Conservation (phyloP, 2,113 vertebrate genomes). For the Antechinus stuartii region DNA sequence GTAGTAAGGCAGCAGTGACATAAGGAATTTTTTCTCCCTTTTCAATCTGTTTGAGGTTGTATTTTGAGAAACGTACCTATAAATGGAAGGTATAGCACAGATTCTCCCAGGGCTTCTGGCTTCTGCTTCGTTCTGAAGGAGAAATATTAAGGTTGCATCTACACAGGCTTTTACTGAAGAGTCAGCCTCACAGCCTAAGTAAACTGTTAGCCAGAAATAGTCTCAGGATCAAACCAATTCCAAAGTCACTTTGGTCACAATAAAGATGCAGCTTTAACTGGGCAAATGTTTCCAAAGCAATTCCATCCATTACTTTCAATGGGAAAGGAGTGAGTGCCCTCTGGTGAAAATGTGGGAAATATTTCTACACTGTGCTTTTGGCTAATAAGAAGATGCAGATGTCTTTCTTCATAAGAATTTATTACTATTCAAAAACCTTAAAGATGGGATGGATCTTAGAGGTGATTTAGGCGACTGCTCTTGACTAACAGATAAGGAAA, state of each 20-base stretch:
- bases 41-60: constrained; percentile 52
- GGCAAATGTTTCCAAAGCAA: constrained; percentile 60
- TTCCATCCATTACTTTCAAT: constrained; percentile 62
- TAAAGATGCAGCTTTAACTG: constrained; percentile 71
- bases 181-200: constrained; percentile 52
- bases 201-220: constrained; percentile 69
- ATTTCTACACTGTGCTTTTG: constrained; percentile 78
- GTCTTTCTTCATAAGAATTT: constrained; percentile 77
- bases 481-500: not conserved
- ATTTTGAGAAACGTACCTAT: constrained; percentile 41
- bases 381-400: constrained; percentile 73
- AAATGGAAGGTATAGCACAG: constrained; percentile 35
- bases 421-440: constrained; percentile 12
- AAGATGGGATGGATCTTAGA: not conserved
- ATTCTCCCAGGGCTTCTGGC: constrained; percentile 42
- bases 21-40: constrained; percentile 20
- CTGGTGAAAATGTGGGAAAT: constrained; percentile 79
- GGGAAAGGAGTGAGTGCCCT: constrained; percentile 81
- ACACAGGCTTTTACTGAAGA: constrained; percentile 64
- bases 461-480: not conserved
- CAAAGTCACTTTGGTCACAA: constrained; percentile 60
- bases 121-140: constrained; percentile 43
- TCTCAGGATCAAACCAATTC: constrained; percentile 53
- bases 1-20: constrained; percentile 32
- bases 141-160: constrained; percentile 33